Evolutionary conservation across 2,888 invertebrate genomes (phyloP).

Genomic region (Noctua janthina): DNA sequence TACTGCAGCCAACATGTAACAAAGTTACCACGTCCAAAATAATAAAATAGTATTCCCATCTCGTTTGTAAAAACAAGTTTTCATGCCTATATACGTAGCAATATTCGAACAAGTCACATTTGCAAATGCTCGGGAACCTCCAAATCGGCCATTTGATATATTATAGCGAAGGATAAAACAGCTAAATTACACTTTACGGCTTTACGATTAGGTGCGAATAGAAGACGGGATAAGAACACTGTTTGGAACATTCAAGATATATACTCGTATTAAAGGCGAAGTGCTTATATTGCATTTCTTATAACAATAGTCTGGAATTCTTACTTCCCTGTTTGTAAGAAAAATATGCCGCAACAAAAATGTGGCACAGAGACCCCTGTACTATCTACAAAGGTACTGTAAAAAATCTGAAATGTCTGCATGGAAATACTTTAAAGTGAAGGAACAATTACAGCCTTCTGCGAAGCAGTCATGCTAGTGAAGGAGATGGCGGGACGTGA

Average conservation of each 20-base stretch:
- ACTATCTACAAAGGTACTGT: background rate
- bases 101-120: slow-evolving; percentile 12
- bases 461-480: too few species aligned
- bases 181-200: slow-evolving; percentile 34
- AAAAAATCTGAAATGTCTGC: background rate
- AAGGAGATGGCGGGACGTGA: too few species aligned
- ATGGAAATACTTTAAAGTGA: slow-evolving; percentile 28
- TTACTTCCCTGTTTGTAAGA: slow-evolving; percentile 1
- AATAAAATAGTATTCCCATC: background rate
- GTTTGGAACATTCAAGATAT: background rate
- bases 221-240: slow-evolving; percentile 5
- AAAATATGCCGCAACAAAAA: slow-evolving; percentile 15
- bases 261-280: background rate
- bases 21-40: background rate
- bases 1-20: background rate
- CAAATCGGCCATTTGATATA: slow-evolving; percentile 37
- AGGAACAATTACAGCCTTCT: too few species aligned
- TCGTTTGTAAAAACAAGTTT: background rate
- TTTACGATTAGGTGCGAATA: slow-evolving; percentile 52
- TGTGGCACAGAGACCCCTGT: background rate
- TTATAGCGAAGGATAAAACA: slow-evolving; percentile 40
- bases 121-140: slow-evolving; percentile 24
- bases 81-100: background rate
- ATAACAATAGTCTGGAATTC: background rate
- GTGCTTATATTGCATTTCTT: background rate